Percentiles rank a stretch among this genome's conserved stretches.
phyloP scores from a whole-genome alignment of 2,797 vertebrate species.

The Sebastes goodei region DNA sequence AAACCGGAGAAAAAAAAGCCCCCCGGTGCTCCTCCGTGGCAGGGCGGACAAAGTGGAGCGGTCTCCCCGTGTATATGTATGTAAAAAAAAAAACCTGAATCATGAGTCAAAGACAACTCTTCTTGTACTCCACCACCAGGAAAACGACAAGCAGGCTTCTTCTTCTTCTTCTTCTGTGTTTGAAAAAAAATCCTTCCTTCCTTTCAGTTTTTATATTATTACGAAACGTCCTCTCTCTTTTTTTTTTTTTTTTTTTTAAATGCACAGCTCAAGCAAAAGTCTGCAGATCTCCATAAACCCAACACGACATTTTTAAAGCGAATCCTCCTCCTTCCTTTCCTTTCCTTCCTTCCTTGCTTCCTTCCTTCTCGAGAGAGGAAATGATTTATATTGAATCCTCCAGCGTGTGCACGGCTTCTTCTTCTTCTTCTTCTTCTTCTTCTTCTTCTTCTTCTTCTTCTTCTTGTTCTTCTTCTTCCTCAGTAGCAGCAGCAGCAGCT shows the following conservation, averaged over 20 bases:
- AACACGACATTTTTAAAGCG: slow-evolving; percentile 50
- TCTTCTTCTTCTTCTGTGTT: slow-evolving; percentile 48
- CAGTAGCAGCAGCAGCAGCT: neutral
- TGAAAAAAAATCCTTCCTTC: slow-evolving; percentile 77
- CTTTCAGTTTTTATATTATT: slow-evolving; percentile 81
- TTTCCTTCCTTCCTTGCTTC: slow-evolving; percentile 46
- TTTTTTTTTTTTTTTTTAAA: neutral
- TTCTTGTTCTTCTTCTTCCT: too few species aligned
- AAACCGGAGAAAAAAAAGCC: neutral
- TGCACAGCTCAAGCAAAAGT: slow-evolving; percentile 39
- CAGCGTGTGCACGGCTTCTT: slow-evolving; percentile 37
- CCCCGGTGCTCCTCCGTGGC: slow-evolving; percentile 50
- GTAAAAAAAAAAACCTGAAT: slow-evolving; percentile 15
- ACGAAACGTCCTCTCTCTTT: slow-evolving; percentile 77
- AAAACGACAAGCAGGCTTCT: slow-evolving; percentile 71
- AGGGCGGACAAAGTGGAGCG: slow-evolving; percentile 64
- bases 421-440: neutral
- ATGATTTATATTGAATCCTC: slow-evolving; percentile 62
- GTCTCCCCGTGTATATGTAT: slow-evolving; percentile 22
- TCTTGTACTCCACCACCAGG: slow-evolving; percentile 73
- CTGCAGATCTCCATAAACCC: slow-evolving; percentile 41
- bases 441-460: neutral
- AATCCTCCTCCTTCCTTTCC: slow-evolving; percentile 30
- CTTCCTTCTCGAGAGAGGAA: slow-evolving; percentile 14
- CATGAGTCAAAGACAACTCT: slow-evolving; percentile 65